These are phyloP conservation scores for Thamnaconus septentrionalis DNA, from an alignment of 2,113 vertebrate species.

Conservation along the genomic window DNA sequence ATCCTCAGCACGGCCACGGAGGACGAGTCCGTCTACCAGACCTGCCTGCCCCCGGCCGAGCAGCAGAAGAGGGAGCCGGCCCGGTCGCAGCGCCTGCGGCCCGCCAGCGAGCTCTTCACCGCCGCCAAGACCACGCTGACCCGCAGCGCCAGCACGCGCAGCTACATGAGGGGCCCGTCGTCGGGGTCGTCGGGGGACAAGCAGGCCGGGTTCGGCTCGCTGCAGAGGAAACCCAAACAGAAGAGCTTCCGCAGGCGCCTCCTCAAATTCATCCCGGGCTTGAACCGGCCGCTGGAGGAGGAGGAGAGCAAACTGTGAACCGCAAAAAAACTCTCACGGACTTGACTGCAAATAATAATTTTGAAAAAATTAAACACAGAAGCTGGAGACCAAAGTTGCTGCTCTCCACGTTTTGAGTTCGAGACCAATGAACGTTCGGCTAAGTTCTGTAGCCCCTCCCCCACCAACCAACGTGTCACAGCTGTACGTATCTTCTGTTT, in stretches of 20 bases:
- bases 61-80: conserved; percentile 27
- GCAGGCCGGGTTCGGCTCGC: conserved; percentile 60
- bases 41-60: conserved; percentile 78
- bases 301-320: conserved; percentile 92
- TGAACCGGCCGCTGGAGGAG: conserved; percentile 92
- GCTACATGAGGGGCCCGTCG: conserved; percentile 62
- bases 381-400: conserved; percentile 46
- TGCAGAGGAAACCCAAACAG: conserved; percentile 84
- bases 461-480: conserved; percentile 14
- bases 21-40: conserved; percentile 90
- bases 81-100: conserved; percentile 55
- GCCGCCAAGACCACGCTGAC: conserved; percentile 70
- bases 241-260: conserved; percentile 88
- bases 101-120: conserved; percentile 70
- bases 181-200: conserved; percentile 41
- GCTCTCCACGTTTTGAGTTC: conserved; percentile 11
- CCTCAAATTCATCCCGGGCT: conserved; percentile 93
- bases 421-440: conserved; percentile 28
- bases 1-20: conserved; percentile 74
- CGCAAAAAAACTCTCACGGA: conserved; percentile 20
- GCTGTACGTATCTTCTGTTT: conserved; percentile 58
- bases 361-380: conserved; percentile 24
- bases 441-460: neutral
- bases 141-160: conserved; percentile 86
- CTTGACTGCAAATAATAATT: conserved; percentile 28